Base-by-base conservation (phyloP, 1,140 invertebrate genomes). In the Thrips palmi region DNA sequence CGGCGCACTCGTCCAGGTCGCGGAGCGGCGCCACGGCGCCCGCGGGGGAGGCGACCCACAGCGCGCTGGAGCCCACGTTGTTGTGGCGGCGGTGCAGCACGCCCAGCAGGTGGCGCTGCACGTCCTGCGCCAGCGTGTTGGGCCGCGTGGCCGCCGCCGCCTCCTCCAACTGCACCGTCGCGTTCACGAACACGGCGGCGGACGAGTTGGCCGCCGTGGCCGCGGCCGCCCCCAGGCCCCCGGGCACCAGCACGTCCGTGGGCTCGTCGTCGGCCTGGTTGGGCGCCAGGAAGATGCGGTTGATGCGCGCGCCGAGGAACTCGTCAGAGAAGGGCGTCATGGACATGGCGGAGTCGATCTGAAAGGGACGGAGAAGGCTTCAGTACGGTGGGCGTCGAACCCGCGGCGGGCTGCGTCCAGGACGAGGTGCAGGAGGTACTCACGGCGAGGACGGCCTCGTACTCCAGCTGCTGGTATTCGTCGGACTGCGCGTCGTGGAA, bases 1-100 rank as follows among this genome's bases (percentile, higher is more conserved):
- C 75, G 0, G 71, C 65, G 48, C 89, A 96, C 55, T 94, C 89
- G 50, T 96, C 84, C 35, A 94, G 54, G 60, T 94, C 89, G 49
- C 73, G 67, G 1, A 85, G 54, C 31, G 70, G 70, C 0, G 77
- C 68, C 22, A 87, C 68, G 1, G 77, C 71, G 17, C 78, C 82
- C 1, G 74, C 65, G 0, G 76, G 76, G 12, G 71, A 73, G 40
- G 84, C 81, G 0, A 89, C 83, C 60, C 71, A 86, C 0, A 91
- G 57, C 1, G 75, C 78, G 15, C 81, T 85, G 27, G 78, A 74
- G 1, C 85, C 86, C 21, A 91, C 73, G 50, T 87, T 86, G 51
- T 88, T 87, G 45, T 77, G 76, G 11, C 79, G 59, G 10, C 79
- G 59, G 39, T 82, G 68, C 29, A 91, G 77, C 7, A 84, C 80